These are phyloP conservation scores for Enteromius trimaculatus DNA, from an alignment of 2,797 vertebrate genomes.

Conservation along the genomic window DNA sequence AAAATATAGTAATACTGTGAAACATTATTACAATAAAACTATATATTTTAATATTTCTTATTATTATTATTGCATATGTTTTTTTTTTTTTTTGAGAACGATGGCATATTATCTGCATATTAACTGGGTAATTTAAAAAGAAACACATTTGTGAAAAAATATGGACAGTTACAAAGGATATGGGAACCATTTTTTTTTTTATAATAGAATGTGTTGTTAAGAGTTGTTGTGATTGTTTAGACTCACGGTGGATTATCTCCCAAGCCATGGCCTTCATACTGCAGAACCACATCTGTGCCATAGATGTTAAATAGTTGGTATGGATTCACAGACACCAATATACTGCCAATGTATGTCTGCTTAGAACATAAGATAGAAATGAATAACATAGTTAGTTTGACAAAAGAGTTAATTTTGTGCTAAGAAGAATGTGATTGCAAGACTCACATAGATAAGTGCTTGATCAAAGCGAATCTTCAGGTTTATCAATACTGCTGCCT, in stretches of 20 bases:
- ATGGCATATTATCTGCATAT: neutral
- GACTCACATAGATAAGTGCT: constrained; percentile 90
- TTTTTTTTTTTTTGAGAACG: neutral
- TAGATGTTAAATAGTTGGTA: constrained; percentile 93
- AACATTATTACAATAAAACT: neutral
- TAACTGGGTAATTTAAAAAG: neutral
- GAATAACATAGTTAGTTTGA: neutral
- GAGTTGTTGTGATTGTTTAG: neutral
- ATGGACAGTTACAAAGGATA: neutral
- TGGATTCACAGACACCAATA: constrained; percentile 92
- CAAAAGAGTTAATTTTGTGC: neutral
- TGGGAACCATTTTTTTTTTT: neutral
- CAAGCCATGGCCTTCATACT: constrained; percentile 88
- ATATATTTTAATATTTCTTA: neutral
- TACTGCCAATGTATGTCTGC: constrained; percentile 96
- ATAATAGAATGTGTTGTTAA: neutral
- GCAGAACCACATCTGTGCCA: constrained; percentile 89
- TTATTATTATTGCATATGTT: neutral
- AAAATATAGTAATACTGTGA: neutral
- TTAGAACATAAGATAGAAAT: constrained; percentile 39
- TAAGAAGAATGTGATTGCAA: neutral
- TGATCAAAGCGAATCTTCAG: constrained; percentile 89
- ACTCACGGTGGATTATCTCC: constrained; percentile 96
- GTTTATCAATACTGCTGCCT: constrained; percentile 88
- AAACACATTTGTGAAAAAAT: neutral